phyloP scores from a whole-genome alignment of 2,797 vertebrate species.

The Serranus cabrilla region DNA sequence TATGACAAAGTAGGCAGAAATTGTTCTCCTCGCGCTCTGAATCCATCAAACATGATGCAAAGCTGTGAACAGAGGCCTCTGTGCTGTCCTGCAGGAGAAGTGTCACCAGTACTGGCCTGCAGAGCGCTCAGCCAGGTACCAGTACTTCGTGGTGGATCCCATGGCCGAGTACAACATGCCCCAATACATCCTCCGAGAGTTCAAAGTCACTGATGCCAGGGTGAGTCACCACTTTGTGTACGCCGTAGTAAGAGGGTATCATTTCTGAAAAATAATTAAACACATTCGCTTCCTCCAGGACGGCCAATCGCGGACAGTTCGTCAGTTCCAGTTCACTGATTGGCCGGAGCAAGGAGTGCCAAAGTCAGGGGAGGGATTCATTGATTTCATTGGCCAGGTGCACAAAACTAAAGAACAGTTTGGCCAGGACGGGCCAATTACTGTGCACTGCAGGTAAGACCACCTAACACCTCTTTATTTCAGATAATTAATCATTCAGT shows the following conservation, averaged over 20 bases:
- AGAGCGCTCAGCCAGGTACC: slow-evolving; percentile 96
- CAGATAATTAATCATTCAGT: too few species aligned
- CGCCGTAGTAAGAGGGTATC: not conserved
- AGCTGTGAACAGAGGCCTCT: slow-evolving; percentile 39
- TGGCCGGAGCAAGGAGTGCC: slow-evolving; percentile 99
- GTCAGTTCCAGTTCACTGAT: slow-evolving; percentile 99
- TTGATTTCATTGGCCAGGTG: slow-evolving; percentile 99
- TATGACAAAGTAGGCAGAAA: slow-evolving; percentile 16
- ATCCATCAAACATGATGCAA: slow-evolving; percentile 7
- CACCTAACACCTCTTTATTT: not conserved
- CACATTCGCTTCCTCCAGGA: slow-evolving; percentile 84
- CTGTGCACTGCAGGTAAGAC: slow-evolving; percentile 97
- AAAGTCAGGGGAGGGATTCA: slow-evolving; percentile 99
- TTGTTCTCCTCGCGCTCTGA: not conserved
- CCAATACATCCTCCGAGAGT: slow-evolving; percentile 97
- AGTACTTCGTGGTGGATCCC: slow-evolving; percentile 99
- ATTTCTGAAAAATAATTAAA: not conserved
- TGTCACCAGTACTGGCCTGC: slow-evolving; percentile 99
- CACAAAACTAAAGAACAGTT: slow-evolving; percentile 99
- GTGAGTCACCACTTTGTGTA: slow-evolving; percentile 81
- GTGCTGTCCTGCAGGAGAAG: slow-evolving; percentile 90
- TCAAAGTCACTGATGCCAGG: slow-evolving; percentile 99
- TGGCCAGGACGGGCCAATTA: slow-evolving; percentile 98
- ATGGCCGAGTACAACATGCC: slow-evolving; percentile 99
- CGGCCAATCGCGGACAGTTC: slow-evolving; percentile 97